phyloP scores from a whole-genome alignment of 2,113 vertebrate species.

The Psettodes erumei region DNA sequence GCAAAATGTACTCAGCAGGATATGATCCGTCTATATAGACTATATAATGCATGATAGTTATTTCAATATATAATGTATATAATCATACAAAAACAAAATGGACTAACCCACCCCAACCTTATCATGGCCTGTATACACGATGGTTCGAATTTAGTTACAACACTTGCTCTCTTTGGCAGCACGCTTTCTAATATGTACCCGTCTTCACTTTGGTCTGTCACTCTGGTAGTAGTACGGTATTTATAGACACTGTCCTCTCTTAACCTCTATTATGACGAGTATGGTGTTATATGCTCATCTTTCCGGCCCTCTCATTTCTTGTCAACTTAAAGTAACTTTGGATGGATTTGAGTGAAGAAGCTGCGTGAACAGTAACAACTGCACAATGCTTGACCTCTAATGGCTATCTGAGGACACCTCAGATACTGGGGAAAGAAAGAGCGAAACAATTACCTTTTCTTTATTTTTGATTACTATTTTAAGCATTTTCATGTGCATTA shows the following conservation, averaged over 20 bases:
- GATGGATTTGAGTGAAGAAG: slow-evolving; percentile 14
- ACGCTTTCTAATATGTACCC: not conserved
- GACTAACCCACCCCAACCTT: not conserved
- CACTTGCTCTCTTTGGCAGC: slow-evolving; percentile 16
- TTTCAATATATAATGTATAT: no score
- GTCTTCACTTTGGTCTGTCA: slow-evolving; percentile 1
- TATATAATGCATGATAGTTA: not conserved
- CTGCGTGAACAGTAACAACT: slow-evolving; percentile 39
- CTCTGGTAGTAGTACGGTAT: slow-evolving; percentile 34
- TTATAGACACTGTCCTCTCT: slow-evolving; percentile 23
- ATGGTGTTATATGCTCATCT: slow-evolving; percentile 8
- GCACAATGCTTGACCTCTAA: slow-evolving; percentile 1
- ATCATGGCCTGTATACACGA: not conserved
- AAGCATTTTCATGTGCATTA: not conserved
- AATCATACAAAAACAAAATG: no score
- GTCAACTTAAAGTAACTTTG: slow-evolving; percentile 26
- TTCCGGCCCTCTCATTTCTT: slow-evolving; percentile 29
- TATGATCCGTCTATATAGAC: no score
- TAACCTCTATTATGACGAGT: slow-evolving; percentile 11
- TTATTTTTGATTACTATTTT: not conserved
- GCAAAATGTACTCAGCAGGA: not conserved
- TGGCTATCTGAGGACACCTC: slow-evolving; percentile 2
- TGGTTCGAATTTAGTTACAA: slow-evolving; percentile 13
- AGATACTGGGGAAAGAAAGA: not conserved
- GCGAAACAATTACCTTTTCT: not conserved